Conservation (phyloP, 2,797 vertebrate species). For the Dermochelys coriacea region DNA sequence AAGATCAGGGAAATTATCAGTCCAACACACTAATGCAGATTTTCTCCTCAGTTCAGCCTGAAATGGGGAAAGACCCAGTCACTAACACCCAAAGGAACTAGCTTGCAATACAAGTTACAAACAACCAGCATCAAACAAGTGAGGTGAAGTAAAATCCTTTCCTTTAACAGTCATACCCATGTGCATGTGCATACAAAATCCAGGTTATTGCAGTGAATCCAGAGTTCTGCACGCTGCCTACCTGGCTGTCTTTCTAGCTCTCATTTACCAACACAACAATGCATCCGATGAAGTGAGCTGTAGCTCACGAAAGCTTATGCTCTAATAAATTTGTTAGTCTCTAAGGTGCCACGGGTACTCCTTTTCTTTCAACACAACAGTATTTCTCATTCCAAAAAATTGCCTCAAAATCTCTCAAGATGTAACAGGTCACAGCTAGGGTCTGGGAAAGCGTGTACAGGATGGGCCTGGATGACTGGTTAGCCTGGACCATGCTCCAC, state of each 20-base stretch:
- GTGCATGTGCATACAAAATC: not conserved
- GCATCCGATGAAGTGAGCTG: too few species aligned
- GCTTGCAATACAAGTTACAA: not conserved
- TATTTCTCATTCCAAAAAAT: not conserved
- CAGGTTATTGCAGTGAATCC: not conserved
- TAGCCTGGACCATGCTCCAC: not conserved
- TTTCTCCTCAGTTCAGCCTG: not conserved
- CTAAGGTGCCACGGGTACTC: too few species aligned
- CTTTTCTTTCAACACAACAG: not conserved
- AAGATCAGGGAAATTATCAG: not conserved
- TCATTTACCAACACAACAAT: not conserved
- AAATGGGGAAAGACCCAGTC: not conserved
- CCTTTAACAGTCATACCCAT: not conserved
- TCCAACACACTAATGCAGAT: not conserved
- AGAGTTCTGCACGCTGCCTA: not conserved
- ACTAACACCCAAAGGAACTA: not conserved
- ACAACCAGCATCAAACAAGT: not conserved
- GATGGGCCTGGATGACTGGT: not conserved
- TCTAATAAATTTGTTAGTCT: too few species aligned
- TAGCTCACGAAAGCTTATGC: too few species aligned
- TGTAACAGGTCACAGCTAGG: not conserved
- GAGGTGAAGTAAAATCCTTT: not conserved
- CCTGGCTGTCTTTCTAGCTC: not conserved
- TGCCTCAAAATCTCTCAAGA: not conserved
- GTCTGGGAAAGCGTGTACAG: not conserved